These are phyloP conservation scores for Polyodon spathula DNA, from an alignment of 2,113 vertebrate genomes.

Conservation along the genomic window DNA sequence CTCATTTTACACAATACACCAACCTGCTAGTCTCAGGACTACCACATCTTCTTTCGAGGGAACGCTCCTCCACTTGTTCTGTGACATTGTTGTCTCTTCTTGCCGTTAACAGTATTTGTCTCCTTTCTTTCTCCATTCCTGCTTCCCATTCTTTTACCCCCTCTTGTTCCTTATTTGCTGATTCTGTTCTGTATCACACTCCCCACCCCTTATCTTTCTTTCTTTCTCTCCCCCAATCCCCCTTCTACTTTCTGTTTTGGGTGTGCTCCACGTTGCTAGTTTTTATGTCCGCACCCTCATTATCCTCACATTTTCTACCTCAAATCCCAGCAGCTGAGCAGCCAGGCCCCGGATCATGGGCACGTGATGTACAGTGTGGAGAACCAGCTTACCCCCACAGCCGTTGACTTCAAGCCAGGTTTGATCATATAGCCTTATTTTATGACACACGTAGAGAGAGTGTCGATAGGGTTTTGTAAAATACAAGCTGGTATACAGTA, in stretches of 20 bases:
- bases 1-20: background rate
- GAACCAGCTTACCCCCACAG: slow-evolving; percentile 44
- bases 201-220: background rate
- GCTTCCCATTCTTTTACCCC: slow-evolving; percentile 28
- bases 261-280: slow-evolving; percentile 33
- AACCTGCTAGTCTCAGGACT: background rate
- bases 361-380: slow-evolving; percentile 53
- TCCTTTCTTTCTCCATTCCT: slow-evolving; percentile 41
- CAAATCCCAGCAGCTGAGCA: slow-evolving; percentile 78
- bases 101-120: slow-evolving; percentile 50
- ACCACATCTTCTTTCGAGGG: slow-evolving; percentile 30
- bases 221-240: background rate
- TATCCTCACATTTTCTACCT: slow-evolving; percentile 77
- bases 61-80: slow-evolving; percentile 24
- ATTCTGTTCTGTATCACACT: background rate
- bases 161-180: slow-evolving; percentile 8
- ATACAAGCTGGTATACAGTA: too few species aligned
- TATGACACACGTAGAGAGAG: too few species aligned
- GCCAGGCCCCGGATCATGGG: slow-evolving; percentile 78
- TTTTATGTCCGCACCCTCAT: slow-evolving; percentile 57
- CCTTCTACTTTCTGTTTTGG: slow-evolving; percentile 35
- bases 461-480: too few species aligned
- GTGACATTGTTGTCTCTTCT: slow-evolving; percentile 35
- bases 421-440: slow-evolving; percentile 33
- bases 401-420: slow-evolving; percentile 67